These are phyloP conservation scores for Charaxes varanes DNA, from an alignment of 1,140 invertebrate genomes.

Conservation along the genomic window DNA sequence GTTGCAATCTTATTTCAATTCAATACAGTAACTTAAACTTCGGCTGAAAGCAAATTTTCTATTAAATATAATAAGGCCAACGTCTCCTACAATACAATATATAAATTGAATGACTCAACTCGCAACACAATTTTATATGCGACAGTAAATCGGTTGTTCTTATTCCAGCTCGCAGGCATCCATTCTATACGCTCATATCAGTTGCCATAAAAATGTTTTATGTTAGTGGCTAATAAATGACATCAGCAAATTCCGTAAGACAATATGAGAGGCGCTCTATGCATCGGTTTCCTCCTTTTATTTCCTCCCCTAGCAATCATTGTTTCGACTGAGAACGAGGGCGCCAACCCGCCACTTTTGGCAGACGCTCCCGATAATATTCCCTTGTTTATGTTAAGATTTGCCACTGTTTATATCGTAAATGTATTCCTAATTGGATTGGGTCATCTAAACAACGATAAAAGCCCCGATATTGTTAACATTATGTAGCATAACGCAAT, in stretches of 20 bases:
- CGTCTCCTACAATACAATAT: conserved; percentile 3
- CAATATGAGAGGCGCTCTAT: conserved; percentile 63
- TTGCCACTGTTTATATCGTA: conserved; percentile 41
- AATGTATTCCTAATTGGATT: conserved; percentile 57
- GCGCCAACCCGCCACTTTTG: conserved; percentile 56
- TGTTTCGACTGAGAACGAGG: conserved; percentile 53
- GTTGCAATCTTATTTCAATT: no score
- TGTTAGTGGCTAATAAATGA: conserved; percentile 74
- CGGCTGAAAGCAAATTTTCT: conserved; percentile 2
- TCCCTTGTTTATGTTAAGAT: conserved; percentile 54
- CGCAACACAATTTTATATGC: conserved; percentile 57
- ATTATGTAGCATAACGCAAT: conserved; percentile 18
- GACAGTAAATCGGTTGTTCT: conserved; percentile 56
- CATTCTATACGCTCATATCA: conserved; percentile 56
- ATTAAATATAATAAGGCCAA: conserved; percentile 2
- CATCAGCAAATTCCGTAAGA: conserved; percentile 71
- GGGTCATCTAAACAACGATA: conserved; percentile 38
- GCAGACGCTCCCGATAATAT: conserved; percentile 51
- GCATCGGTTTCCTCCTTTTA: conserved; percentile 55
- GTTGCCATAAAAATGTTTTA: conserved; percentile 72
- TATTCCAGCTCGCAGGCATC: conserved; percentile 45
- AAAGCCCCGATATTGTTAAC: conserved; percentile 21
- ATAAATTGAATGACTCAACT: conserved; percentile 15
- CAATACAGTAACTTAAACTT: no score
- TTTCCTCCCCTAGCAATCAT: conserved; percentile 56